Evolutionary conservation across 2,113 vertebrate genomes (phyloP).

Genomic region (Ophiodon elongatus): DNA sequence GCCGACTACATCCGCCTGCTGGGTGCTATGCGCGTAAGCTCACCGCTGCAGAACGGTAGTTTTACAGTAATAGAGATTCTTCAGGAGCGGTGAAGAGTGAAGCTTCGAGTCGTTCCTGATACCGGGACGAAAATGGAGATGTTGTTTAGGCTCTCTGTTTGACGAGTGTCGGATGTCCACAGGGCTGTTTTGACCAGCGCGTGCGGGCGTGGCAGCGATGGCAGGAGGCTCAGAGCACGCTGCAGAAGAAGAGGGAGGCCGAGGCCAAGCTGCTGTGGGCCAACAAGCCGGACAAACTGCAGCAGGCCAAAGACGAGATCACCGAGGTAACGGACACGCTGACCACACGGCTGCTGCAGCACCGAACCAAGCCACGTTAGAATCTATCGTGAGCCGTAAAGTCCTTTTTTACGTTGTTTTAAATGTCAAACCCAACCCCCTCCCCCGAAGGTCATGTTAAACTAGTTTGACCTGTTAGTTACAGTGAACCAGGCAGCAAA

Average conservation of each 20-base stretch:
- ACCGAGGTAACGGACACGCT: conserved; percentile 84
- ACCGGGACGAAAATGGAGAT: not conserved
- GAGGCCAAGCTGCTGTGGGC: conserved; percentile 97
- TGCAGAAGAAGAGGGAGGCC: conserved; percentile 96
- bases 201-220: conserved; percentile 96
- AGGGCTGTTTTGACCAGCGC: conserved; percentile 96
- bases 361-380: no score
- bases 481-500: not conserved
- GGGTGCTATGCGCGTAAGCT: conserved; percentile 85
- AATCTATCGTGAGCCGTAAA: no score
- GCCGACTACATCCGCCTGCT: conserved; percentile 95
- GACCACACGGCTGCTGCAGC: no score
- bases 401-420: no score
- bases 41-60: not conserved
- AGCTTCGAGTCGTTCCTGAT: not conserved
- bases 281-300: conserved; percentile 96
- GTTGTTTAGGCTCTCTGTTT: not conserved
- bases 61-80: not conserved
- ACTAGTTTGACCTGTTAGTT: not conserved
- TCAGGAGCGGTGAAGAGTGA: not conserved
- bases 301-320: conserved; percentile 97
- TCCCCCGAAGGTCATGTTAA: not conserved
- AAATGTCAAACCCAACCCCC: no score
- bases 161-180: conserved; percentile 13
- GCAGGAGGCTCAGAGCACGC: conserved; percentile 93